phyloP scores from a whole-genome alignment of 2,888 invertebrate genomes.

The Thecophora atra region DNA sequence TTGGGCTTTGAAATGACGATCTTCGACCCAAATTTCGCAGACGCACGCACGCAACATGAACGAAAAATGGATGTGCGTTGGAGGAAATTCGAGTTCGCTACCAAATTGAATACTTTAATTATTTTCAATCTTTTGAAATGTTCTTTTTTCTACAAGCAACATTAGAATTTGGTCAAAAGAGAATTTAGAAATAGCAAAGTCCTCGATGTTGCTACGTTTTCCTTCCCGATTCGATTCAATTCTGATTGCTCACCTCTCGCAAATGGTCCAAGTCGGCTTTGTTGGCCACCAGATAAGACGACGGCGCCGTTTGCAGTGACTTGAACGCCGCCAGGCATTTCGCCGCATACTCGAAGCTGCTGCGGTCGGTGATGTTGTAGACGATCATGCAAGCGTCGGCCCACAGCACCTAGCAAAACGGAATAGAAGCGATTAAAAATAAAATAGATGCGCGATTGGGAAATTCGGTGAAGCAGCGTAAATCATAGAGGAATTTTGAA shows the following conservation, averaged over 20 bases:
- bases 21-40: constrained; percentile 24
- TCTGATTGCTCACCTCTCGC: constrained; percentile 75
- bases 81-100: background rate
- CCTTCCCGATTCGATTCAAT: no score
- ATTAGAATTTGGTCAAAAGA: no score
- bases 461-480: constrained; percentile 6
- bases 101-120: no score
- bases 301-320: constrained; percentile 68
- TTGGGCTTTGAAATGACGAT: constrained; percentile 20
- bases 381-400: constrained; percentile 82
- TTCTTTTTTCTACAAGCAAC: no score
- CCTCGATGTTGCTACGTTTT: no score
- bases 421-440: constrained; percentile 21
- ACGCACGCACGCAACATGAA: no score
- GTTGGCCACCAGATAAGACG: constrained; percentile 77
- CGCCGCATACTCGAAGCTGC: constrained; percentile 76
- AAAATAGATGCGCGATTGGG: constrained; percentile 5
- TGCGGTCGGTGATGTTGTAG: constrained; percentile 79
- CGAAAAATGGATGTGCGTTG: background rate
- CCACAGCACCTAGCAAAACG: constrained; percentile 71
- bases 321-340: constrained; percentile 72
- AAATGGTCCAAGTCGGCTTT: constrained; percentile 83
- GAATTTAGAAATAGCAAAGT: no score
- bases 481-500: no score
- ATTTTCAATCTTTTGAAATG: background rate